Base-by-base conservation (phyloP, 2,888 invertebrate genomes). In the Tipula unca region DNA sequence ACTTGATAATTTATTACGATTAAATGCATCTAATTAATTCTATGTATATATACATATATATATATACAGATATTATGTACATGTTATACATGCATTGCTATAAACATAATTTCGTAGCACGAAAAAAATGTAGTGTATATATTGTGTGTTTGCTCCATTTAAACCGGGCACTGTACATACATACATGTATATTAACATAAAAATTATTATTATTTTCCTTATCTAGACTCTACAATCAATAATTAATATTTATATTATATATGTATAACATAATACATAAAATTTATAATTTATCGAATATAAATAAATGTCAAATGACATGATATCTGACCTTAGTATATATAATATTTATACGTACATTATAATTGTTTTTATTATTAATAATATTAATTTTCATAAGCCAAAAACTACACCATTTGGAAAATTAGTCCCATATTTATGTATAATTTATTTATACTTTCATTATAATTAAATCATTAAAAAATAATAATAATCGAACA, bases 1-100 rank as follows among this genome's bases (percentile, higher is more conserved):
- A 69, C 69, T 69, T 69, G 69, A 69, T 69, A 69, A 69, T 69
- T 69, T 69, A 69, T 69, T 69, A 69, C 69, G 69, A 69, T 69
- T 69, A 69, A 69, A 69, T 69, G 25, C 69, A 25, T 69, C 69
- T 69, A 69, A 69, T 69, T 69, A 69, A 69, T 69, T 69, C 69
- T 25, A 69, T 69, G n/a, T 69, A 69, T 2, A 69, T 69, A 25
- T 25, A 54, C 2, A 42, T 42, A 2, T 35, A 35, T 35, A 35
- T 42, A 42, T 42, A n/a, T 42, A 42, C 1, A 42, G 8, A 42
- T 14, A 42, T 42, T n/a, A n/a, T n/a, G n/a, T n/a, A n/a, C n/a
- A n/a, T n/a, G n/a, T n/a, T n/a, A n/a, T n/a, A n/a, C n/a, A n/a
- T n/a, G n/a, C n/a, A n/a, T n/a, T n/a, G n/a, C n/a, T 32, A 32